Conservation (phyloP, 2,113 vertebrate species). For the Grammomys surdaster region DNA sequence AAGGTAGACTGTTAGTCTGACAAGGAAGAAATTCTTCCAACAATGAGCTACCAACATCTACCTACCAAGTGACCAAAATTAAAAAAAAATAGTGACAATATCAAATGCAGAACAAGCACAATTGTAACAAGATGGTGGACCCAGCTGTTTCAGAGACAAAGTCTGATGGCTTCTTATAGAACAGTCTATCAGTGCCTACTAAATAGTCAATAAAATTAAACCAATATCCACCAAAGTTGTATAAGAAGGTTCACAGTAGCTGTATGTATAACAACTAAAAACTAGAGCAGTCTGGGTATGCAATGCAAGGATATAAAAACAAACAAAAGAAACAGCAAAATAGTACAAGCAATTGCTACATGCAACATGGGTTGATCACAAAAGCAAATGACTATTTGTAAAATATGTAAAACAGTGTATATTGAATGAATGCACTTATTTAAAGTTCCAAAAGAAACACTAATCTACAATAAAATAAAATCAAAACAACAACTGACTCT, state of each 20-base stretch:
- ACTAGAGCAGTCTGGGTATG: not conserved
- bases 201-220: not conserved
- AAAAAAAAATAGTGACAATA: constrained; percentile 6
- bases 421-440: not conserved
- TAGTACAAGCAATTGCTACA: not conserved
- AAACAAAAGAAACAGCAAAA: not conserved
- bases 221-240: not conserved
- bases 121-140: not conserved
- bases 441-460: not conserved
- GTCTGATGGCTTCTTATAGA: not conserved
- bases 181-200: not conserved
- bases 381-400: not conserved
- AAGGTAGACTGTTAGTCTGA: not conserved
- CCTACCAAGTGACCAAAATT: not conserved
- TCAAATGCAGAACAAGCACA: not conserved
- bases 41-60: not conserved
- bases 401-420: not conserved
- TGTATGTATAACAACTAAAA: not conserved
- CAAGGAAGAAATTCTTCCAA: not conserved
- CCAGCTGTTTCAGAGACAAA: not conserved
- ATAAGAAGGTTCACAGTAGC: not conserved
- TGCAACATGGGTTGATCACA: not conserved
- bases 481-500: constrained; percentile 3
- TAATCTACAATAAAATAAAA: not conserved
- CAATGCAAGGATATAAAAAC: not conserved